Evolutionary conservation across 2,888 invertebrate genomes (phyloP), one percentile per base, ranked within the genome.

Genomic region (Oxyscelio sp.): DNA sequence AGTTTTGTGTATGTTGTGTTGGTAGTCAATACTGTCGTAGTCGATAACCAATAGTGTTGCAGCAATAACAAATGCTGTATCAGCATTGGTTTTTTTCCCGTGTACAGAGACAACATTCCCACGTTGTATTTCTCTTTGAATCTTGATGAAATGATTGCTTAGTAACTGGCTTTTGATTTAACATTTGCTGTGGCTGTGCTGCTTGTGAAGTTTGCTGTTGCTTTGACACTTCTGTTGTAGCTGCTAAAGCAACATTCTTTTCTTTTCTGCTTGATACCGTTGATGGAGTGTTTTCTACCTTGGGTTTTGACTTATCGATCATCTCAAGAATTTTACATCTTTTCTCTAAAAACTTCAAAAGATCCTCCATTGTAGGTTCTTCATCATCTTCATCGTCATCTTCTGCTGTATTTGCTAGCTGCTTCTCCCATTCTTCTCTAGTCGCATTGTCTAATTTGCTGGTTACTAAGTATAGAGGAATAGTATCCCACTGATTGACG

Each of bases 401-500:
- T n/a, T 40, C 40, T n/a, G n/a, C 15, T n/a, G 13, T n/a, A 40
- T n/a, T 13, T 11, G 48, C 19, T 9, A 65, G 34, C 19, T 61
- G 38, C n/a, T 52, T 38, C 40, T 77, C 77, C 77, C 66, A 77
- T 22, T 66, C 66, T 66, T 56, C 58, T 13, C 40, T 38, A 3
- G 66, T 77, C 5, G 8, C 19, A 34, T n/a, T n/a, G n/a, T n/a
- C n/a, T n/a, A n/a, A n/a, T n/a, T n/a, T n/a, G n/a, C n/a, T n/a
- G n/a, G n/a, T 13, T 21, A 77, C n/a, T 9, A 68, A 34, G 59
- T 68, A 58, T 11, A 77, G 59, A 11, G 68, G 24, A 3, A 77
- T 15, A 6, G 54, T 45, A 15, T 31, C 54, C 70, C 71, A 71
- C 2, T 71, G 63, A 9, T 71, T 11, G 15, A 70, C 63, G 2